Conservation (phyloP, 2,113 vertebrate genomes). For the Myotis yumanensis region DNA sequence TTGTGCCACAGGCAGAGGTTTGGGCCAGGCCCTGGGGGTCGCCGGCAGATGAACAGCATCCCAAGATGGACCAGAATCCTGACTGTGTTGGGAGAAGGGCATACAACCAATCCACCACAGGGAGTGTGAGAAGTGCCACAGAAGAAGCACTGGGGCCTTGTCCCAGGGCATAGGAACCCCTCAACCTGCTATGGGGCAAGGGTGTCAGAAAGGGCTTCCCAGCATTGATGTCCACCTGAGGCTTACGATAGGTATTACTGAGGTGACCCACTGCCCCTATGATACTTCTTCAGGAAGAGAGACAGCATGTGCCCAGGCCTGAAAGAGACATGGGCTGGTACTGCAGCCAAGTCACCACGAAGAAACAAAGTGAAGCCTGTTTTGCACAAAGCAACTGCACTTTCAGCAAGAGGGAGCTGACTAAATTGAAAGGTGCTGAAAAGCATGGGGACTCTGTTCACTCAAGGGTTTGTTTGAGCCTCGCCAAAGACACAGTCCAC, state of each 20-base stretch:
- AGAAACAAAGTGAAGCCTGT: background rate
- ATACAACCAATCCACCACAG: background rate
- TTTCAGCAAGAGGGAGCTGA: background rate
- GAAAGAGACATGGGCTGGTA: background rate
- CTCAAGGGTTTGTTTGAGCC: background rate
- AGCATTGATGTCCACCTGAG: background rate
- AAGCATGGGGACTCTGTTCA: background rate
- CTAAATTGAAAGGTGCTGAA: rapidly evolving
- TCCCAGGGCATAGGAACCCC: background rate
- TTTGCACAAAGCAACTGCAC: background rate
- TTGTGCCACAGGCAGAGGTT: background rate
- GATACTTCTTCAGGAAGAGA: background rate
- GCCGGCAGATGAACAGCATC: background rate
- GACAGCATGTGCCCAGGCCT: background rate
- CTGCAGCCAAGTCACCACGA: background rate
- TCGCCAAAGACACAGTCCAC: background rate
- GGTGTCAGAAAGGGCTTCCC: background rate
- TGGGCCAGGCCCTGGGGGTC: background rate
- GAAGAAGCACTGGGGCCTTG: background rate
- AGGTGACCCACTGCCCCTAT: too few relatives aligned
- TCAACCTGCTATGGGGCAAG: background rate
- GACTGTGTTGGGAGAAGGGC: rapidly evolving
- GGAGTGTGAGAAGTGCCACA: rapidly evolving
- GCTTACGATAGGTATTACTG: background rate
- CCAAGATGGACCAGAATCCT: background rate